Conservation (phyloP, 2,888 invertebrate genomes). For the Punctoribates punctum region DNA sequence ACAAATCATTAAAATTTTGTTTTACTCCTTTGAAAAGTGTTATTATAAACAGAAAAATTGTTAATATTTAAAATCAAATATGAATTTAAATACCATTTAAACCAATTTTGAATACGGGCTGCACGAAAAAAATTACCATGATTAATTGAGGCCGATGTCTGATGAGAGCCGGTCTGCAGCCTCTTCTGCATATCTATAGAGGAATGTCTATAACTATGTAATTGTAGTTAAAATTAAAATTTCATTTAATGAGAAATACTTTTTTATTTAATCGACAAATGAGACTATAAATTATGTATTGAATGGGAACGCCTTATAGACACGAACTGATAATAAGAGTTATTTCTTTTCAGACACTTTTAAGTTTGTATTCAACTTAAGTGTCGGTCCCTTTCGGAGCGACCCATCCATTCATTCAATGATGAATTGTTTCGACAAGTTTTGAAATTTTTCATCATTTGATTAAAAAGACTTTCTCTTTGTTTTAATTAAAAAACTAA, state of each 20-base stretch:
- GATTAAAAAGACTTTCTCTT: neutral
- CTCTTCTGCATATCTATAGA: no score
- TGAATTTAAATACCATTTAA: no score
- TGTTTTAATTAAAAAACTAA: neutral
- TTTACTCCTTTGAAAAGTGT: no score
- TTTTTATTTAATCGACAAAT: slow-evolving; percentile 30
- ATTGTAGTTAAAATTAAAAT: neutral
- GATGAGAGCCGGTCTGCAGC: no score
- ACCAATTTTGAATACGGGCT: no score
- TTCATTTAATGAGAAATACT: neutral
- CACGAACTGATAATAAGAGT: slow-evolving; percentile 2
- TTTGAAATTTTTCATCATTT: neutral
- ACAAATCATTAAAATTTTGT: no score
- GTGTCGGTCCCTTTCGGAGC: neutral
- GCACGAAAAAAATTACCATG: no score
- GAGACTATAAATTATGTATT: slow-evolving; percentile 24
- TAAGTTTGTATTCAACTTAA: neutral
- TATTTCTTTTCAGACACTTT: neutral
- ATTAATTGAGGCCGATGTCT: no score
- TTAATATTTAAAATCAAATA: no score
- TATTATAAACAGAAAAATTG: no score
- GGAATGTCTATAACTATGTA: neutral
- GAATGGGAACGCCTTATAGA: slow-evolving; percentile 10
- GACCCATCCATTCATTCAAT: neutral
- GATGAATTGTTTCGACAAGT: neutral